A percentile compares a stretch with the other conserved stretches of the same genome.
These are phyloP conservation scores for Aptenodytes forsteri DNA, from an alignment of 2,113 vertebrate species.

Conservation along the genomic window DNA sequence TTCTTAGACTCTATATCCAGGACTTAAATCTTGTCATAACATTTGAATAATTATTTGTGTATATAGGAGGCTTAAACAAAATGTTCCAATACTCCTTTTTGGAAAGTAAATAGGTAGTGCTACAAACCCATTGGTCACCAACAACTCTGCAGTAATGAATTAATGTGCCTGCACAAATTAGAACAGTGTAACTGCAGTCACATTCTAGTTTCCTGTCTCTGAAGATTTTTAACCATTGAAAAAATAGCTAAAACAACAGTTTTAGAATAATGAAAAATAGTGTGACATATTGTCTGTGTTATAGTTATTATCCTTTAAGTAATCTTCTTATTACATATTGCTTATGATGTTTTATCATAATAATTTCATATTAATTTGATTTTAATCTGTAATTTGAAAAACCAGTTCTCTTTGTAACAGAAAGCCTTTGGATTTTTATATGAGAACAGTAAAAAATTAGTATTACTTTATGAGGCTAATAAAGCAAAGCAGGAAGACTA, in stretches of 20 bases:
- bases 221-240: background rate
- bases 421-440: background rate
- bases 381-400: background rate
- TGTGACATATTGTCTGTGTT: background rate
- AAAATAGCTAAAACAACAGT: background rate
- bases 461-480: background rate
- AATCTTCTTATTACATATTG: background rate
- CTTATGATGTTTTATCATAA: background rate
- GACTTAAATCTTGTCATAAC: background rate
- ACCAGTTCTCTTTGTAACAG: background rate
- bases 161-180: background rate
- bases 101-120: background rate
- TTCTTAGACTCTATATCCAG: background rate
- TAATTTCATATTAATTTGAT: background rate
- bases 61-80: background rate
- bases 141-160: background rate
- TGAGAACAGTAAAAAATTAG: background rate
- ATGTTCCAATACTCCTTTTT: background rate
- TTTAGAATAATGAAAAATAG: background rate
- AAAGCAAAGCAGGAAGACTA: background rate
- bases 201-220: background rate
- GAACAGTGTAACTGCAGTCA: background rate
- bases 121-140: background rate
- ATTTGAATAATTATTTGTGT: background rate
- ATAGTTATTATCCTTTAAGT: background rate